These are phyloP conservation scores for Parazoanthus darwini DNA, from an alignment of 92 coral and sea anemone genomes.

Conservation along the genomic window DNA sequence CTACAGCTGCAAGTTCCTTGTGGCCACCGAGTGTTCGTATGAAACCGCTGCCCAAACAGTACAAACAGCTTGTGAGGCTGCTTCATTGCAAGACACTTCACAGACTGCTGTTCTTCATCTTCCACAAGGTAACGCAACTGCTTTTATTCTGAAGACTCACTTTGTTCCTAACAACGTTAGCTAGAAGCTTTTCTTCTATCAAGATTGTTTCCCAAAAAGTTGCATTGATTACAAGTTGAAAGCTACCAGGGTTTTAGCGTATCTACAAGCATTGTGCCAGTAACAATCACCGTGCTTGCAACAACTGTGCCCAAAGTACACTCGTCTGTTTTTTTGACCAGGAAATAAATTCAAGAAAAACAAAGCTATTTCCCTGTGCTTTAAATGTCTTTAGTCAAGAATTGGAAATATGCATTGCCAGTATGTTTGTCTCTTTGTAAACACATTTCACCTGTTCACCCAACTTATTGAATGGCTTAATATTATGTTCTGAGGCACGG, in stretches of 20 bases:
- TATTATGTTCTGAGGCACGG: background rate
- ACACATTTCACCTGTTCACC: background rate
- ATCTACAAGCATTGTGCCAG: background rate
- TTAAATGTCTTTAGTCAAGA: background rate
- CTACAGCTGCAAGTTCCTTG: conserved; percentile 47
- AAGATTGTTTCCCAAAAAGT: too few species aligned
- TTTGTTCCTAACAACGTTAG: background rate
- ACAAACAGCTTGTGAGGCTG: conserved; percentile 64
- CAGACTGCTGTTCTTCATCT: conserved; percentile 81
- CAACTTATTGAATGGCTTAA: background rate
- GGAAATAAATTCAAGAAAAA: background rate
- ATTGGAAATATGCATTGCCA: background rate
- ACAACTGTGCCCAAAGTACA: background rate
- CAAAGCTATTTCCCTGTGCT: background rate
- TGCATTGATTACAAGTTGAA: too few species aligned
- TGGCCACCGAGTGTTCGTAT: conserved; percentile 93
- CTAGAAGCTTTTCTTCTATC: background rate
- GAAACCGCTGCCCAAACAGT: conserved; percentile 71
- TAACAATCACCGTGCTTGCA: background rate
- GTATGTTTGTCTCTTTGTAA: background rate
- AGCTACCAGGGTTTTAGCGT: too few species aligned
- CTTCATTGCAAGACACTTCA: conserved; percentile 87
- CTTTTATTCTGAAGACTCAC: background rate
- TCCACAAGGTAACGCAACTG: conserved; percentile 66
- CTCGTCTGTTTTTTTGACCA: too few species aligned